Percentiles rank a stretch among this genome's conserved stretches.
Evolutionary conservation across 2,113 vertebrate species (phyloP).

Genomic region (Plecotus auritus): DNA sequence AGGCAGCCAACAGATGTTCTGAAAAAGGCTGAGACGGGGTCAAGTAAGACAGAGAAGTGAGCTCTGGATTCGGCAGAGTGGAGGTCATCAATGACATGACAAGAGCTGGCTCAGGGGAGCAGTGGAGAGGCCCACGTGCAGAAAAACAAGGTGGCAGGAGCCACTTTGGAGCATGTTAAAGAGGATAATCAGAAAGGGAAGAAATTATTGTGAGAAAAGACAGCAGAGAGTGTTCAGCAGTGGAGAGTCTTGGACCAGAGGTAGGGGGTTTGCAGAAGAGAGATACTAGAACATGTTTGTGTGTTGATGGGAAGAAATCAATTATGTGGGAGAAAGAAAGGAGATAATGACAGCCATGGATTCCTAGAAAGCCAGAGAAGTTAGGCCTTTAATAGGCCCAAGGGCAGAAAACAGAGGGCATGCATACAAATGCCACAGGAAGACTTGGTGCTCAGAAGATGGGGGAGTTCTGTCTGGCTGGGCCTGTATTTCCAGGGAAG

Average conservation of each 20-base stretch:
- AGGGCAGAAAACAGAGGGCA: neutral
- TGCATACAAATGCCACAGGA: neutral
- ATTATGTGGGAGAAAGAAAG: neutral
- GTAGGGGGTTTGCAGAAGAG: neutral
- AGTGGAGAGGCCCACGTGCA: neutral
- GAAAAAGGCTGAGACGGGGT: neutral
- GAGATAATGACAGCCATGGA: neutral
- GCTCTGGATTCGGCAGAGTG: neutral
- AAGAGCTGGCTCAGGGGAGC: neutral
- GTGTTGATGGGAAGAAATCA: neutral
- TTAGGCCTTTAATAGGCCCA: neutral
- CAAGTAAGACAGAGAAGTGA: neutral
- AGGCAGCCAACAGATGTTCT: neutral
- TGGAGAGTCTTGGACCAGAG: neutral
- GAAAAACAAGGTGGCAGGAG: neutral
- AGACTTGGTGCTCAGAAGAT: neutral
- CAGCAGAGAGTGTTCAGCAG: neutral
- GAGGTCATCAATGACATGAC: neutral
- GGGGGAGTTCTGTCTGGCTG: neutral
- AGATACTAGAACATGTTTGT: neutral
- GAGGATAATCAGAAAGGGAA: neutral
- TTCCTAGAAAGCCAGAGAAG: neutral
- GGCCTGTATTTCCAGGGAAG: neutral
- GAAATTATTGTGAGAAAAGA: neutral
- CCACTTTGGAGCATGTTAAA: neutral